A percentile compares a stretch with the other conserved stretches of the same genome.
Evolutionary conservation across 2,888 invertebrate species (phyloP).

Genomic region (Acrobasis suavella): DNA sequence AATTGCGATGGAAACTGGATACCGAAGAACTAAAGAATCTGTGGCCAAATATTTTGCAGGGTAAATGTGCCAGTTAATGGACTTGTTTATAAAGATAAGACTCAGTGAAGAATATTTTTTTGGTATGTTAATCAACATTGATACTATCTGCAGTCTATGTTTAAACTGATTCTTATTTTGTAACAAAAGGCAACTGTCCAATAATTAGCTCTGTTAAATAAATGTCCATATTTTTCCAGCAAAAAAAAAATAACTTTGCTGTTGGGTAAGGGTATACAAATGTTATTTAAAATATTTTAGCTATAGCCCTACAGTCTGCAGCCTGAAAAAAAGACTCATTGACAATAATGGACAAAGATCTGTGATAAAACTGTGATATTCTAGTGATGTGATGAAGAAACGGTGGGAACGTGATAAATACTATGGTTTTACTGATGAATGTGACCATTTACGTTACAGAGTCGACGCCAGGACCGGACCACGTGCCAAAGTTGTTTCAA

Average conservation of each 20-base stretch:
- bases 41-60: neutral
- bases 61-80: constrained; percentile 4
- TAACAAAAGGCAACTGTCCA: neutral
- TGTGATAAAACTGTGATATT: constrained; percentile 35
- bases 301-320: constrained; percentile 12
- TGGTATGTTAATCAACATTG: no score
- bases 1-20: neutral
- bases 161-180: neutral
- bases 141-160: no score
- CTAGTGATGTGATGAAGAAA: constrained; percentile 36
- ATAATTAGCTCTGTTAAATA: neutral
- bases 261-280: neutral
- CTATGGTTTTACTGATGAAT: constrained; percentile 58
- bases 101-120: no score
- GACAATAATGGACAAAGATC: constrained; percentile 23
- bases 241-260: neutral
- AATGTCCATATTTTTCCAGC: constrained; percentile 8
- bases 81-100: no score
- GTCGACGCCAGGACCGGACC: constrained; percentile 54
- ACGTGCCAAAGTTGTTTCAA: constrained; percentile 62
- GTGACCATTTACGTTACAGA: constrained; percentile 78
- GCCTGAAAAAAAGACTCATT: constrained; percentile 19
- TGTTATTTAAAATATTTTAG: constrained; percentile 13
- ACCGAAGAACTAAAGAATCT: neutral
- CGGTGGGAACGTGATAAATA: constrained; percentile 31